Conservation (phyloP, 2,113 vertebrate genomes). For the Rhizomys pruinosus region DNA sequence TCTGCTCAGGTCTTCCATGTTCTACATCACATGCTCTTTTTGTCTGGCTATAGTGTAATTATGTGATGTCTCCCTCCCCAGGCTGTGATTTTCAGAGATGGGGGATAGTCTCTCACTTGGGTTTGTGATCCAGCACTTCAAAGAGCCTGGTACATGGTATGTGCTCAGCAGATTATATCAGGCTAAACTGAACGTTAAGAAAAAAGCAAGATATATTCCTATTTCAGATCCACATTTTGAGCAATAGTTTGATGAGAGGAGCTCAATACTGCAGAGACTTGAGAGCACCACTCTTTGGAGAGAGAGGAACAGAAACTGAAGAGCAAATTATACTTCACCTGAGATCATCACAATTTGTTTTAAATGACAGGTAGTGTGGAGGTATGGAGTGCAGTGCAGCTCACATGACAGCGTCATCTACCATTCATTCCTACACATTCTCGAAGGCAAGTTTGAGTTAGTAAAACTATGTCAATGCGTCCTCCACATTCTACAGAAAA, state of each 20-base stretch:
- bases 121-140: neutral
- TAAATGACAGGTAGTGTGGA: neutral
- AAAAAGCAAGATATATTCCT: neutral
- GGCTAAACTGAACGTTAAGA: neutral
- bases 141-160: neutral
- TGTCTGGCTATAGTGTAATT: too few relatives aligned
- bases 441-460: neutral
- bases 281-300: neutral
- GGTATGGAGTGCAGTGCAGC: neutral
- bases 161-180: neutral
- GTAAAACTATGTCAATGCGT: neutral
- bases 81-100: neutral
- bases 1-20: neutral
- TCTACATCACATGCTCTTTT: neutral
- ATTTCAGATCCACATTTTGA: neutral
- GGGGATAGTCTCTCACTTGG: neutral
- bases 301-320: neutral
- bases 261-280: neutral
- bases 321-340: neutral
- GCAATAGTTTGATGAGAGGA: neutral
- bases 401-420: neutral
- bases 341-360: neutral
- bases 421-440: neutral
- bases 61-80: neutral
- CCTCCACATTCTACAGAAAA: conserved; percentile 32